These are phyloP conservation scores for Actenoides lindsayi DNA, from an alignment of 2,113 vertebrate genomes.

Conservation along the genomic window DNA sequence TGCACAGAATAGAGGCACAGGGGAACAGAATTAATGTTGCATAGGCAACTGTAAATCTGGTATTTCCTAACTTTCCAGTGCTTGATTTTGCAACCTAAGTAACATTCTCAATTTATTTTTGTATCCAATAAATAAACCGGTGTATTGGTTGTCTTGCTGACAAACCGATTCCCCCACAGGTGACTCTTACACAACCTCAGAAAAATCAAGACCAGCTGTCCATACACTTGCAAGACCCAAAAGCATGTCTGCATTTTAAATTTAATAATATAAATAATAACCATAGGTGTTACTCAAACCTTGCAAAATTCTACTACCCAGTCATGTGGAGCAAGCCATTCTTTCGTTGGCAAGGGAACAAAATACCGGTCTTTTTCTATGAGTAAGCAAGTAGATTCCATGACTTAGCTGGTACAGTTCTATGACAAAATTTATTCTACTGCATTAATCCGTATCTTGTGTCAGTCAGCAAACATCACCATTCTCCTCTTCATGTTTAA, in stretches of 20 bases:
- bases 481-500: background rate
- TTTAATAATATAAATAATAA: conserved; percentile 59
- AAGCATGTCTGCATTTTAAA: conserved; percentile 52
- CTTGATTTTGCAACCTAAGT: conserved; percentile 59
- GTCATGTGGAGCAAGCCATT: background rate
- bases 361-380: background rate
- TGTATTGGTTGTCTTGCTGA: conserved; percentile 47
- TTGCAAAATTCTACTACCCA: conserved; percentile 38
- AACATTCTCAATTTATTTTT: conserved; percentile 52
- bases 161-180: conserved; percentile 62
- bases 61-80: conserved; percentile 57
- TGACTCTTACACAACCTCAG: conserved; percentile 55
- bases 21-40: conserved; percentile 58
- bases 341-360: background rate
- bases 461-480: background rate
- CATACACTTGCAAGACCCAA: conserved; percentile 44
- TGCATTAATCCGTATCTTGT: background rate
- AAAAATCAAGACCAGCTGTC: conserved; percentile 67
- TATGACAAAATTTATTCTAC: background rate
- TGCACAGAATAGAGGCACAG: background rate
- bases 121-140: conserved; percentile 55
- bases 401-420: background rate
- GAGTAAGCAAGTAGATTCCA: background rate
- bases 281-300: conserved; percentile 47
- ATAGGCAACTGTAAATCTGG: conserved; percentile 65